Evolutionary conservation across 2,113 vertebrate genomes (phyloP).

Genomic region (Ascaphus truei): DNA sequence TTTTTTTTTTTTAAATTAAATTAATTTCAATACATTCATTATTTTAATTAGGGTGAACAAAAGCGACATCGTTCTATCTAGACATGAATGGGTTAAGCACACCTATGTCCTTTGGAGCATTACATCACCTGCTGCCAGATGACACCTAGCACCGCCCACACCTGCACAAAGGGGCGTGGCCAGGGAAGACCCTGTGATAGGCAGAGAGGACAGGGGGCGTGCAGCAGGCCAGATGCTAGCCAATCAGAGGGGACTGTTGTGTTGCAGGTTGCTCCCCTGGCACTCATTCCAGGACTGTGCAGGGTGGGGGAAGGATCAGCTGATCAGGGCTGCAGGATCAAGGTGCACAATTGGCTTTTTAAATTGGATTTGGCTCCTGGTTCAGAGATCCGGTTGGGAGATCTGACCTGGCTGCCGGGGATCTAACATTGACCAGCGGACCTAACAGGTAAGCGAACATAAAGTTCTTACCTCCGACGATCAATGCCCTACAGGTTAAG

Average conservation of each 20-base stretch:
- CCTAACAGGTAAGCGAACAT: background rate
- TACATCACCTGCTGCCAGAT: conserved; percentile 8
- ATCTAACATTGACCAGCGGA: background rate
- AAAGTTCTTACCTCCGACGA: background rate
- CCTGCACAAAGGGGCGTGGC: background rate
- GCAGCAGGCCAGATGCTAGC: background rate
- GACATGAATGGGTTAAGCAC: conserved; percentile 4
- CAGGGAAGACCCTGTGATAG: background rate
- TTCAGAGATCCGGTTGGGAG: background rate
- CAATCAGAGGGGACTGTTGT: background rate
- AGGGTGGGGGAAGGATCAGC: conserved; percentile 30
- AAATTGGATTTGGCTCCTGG: background rate
- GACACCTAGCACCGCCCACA: conserved; percentile 22
- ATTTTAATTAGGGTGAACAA: too few relatives aligned
- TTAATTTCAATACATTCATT: too few relatives aligned
- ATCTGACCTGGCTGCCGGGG: background rate
- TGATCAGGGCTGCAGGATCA: background rate
- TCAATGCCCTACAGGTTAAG: background rate
- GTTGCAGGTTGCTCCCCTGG: conserved; percentile 10
- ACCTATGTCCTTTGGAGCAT: background rate
- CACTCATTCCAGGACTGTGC: conserved; percentile 9
- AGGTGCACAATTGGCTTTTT: background rate
- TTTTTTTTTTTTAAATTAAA: too few relatives aligned
- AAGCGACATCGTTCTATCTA: background rate
- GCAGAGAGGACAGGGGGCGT: background rate